Conservation (phyloP, 2,888 invertebrate genomes). For the Acanthosepion esculentum region DNA sequence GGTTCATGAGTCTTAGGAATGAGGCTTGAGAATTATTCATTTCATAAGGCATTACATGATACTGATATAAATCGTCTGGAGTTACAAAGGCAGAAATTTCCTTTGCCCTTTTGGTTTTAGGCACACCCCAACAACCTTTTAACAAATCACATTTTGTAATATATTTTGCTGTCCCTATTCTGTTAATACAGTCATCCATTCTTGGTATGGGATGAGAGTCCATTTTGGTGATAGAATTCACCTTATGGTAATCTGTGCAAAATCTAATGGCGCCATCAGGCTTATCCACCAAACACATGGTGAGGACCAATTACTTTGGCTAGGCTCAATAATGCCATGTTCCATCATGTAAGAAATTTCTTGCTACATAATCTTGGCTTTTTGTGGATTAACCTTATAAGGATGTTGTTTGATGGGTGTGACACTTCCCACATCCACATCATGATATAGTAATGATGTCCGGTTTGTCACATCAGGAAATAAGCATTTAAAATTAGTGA, state of each 20-base stretch:
- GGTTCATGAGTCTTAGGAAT: conserved; percentile 49
- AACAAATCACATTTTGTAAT: conserved; percentile 54
- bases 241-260: conserved; percentile 51
- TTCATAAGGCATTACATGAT: conserved; percentile 51
- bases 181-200: conserved; percentile 53
- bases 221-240: conserved; percentile 51
- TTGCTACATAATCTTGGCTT: conserved; percentile 49
- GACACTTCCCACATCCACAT: no score
- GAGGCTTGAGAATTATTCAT: conserved; percentile 50
- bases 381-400: background rate
- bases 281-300: conserved; percentile 46
- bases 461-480: conserved; percentile 49
- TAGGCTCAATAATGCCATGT: conserved; percentile 58
- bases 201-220: conserved; percentile 51
- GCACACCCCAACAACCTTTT: conserved; percentile 53
- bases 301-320: conserved; percentile 49
- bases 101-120: conserved; percentile 49
- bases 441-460: conserved; percentile 42
- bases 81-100: conserved; percentile 50
- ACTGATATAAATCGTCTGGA: conserved; percentile 44
- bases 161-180: conserved; percentile 52
- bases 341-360: conserved; percentile 58
- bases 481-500: background rate
- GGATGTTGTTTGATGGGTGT: no score
- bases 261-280: conserved; percentile 38